phyloP scores from a whole-genome alignment of 2,888 invertebrate species.

The Leucoma salicis region DNA sequence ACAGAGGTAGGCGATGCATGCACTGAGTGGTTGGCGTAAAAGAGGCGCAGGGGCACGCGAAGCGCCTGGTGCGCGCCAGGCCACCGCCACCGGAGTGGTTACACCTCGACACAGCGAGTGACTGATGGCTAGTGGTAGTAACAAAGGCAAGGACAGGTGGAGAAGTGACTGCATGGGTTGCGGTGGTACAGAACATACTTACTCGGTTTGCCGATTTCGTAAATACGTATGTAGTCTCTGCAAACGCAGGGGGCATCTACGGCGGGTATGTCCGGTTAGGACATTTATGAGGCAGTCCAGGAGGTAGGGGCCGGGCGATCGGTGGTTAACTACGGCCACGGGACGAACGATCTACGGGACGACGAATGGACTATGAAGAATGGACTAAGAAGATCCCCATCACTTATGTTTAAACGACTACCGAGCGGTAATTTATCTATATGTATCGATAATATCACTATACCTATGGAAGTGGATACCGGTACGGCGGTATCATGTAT shows the following conservation, averaged over 20 bases:
- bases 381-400: no score
- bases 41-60: not conserved
- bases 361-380: no score
- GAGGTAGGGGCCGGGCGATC: no score
- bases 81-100: not conserved
- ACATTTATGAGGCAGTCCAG: no score
- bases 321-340: not conserved
- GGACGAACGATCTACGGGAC: not conserved
- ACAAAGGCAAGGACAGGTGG: not conserved
- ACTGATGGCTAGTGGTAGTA: not conserved
- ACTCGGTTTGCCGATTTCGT: conserved; percentile 8
- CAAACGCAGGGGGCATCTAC: conserved; percentile 10
- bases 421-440: conserved; percentile 19
- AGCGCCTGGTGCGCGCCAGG: not conserved
- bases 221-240: conserved; percentile 10
- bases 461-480: conserved; percentile 33
- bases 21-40: not conserved
- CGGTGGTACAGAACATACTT: not conserved
- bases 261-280: conserved; percentile 11
- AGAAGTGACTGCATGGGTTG: not conserved
- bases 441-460: conserved; percentile 8
- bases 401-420: conserved; percentile 18
- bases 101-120: not conserved
- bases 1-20: not conserved
- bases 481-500: conserved; percentile 31